Conservation (phyloP, 2,888 invertebrate genomes). For the Tipula lateralis region DNA sequence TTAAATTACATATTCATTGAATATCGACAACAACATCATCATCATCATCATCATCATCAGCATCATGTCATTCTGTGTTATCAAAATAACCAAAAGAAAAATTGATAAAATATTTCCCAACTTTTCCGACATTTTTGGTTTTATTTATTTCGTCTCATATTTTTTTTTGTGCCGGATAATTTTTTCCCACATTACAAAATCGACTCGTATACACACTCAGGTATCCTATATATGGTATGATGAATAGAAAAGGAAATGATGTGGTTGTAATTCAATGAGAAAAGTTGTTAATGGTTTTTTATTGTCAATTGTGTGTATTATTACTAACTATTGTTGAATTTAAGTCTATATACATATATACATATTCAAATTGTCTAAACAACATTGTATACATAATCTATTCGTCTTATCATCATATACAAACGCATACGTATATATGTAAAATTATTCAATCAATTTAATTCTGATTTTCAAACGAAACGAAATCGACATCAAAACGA, state of each 20-base stretch:
- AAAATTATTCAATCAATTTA: background rate
- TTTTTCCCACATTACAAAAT: background rate
- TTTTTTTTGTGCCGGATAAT: background rate
- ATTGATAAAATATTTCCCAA: constrained; percentile 24
- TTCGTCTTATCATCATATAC: background rate
- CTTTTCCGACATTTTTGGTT: background rate
- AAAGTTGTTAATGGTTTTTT: background rate
- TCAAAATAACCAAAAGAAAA: constrained; percentile 15
- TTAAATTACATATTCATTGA: constrained; percentile 24
- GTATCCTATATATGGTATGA: background rate
- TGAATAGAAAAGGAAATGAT: constrained; percentile 14
- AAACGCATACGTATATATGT: too few relatives aligned
- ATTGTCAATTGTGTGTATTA: constrained; percentile 2
- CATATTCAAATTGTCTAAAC: background rate
- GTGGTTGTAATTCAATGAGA: constrained; percentile 19
- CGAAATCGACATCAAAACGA: background rate
- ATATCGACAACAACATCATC: constrained; percentile 19
- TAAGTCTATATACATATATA: background rate
- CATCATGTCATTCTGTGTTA: background rate
- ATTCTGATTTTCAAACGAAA: background rate
- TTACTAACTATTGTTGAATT: background rate
- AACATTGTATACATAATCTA: background rate
- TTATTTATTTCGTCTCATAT: background rate
- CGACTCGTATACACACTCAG: background rate
- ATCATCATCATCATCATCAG: background rate